Evolutionary conservation across 2,797 vertebrate species (phyloP).

Genomic region (Buphagus erythrorhynchus): DNA sequence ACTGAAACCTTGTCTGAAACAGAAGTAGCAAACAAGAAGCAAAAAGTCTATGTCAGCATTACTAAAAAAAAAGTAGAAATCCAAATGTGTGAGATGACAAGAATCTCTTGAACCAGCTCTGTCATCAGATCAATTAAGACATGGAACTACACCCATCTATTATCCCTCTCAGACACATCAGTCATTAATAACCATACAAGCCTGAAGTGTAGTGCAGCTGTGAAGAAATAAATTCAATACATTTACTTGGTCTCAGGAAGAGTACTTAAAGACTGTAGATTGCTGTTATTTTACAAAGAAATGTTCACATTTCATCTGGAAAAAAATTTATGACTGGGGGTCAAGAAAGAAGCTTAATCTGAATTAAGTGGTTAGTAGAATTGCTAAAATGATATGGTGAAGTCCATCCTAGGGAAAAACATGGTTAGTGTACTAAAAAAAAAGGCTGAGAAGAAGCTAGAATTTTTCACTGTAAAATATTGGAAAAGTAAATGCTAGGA

Average conservation of each 20-base stretch:
- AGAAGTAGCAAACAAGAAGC: neutral
- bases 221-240: neutral
- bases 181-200: neutral
- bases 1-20: neutral
- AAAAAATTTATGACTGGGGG: accelerated
- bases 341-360: neutral
- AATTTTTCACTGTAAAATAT: neutral
- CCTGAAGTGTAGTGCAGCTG: neutral
- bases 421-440: neutral
- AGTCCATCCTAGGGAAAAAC: neutral
- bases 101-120: neutral
- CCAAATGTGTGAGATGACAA: neutral
- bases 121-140: neutral
- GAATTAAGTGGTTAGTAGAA: neutral
- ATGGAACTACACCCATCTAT: neutral
- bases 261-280: neutral
- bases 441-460: neutral
- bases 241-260: neutral
- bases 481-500: neutral
- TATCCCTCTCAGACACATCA: neutral
- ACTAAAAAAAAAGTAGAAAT: neutral
- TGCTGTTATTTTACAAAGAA: neutral
- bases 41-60: neutral
- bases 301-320: neutral
- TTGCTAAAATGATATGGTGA: neutral